phyloP scores from a whole-genome alignment of 2,113 vertebrate species.

The Cyanoderma ruficeps region DNA sequence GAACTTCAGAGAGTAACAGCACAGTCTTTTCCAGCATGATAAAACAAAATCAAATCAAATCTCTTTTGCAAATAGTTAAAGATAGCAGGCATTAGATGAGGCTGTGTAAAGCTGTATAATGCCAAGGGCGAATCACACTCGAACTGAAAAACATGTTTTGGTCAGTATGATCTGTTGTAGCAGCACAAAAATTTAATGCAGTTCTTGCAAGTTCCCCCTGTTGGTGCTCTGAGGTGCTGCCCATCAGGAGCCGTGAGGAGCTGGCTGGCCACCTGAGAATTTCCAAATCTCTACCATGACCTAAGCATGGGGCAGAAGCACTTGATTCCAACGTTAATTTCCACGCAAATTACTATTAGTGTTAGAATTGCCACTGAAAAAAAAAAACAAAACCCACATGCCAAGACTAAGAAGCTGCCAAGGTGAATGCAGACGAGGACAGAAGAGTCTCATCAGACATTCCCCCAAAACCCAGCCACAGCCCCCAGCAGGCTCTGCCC shows the following conservation, averaged over 20 bases:
- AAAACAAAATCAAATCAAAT: neutral
- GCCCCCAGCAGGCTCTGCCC: neutral
- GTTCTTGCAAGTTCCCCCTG: neutral
- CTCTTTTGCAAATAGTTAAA: constrained; percentile 16
- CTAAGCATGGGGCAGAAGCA: neutral
- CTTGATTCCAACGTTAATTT: neutral
- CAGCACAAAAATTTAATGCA: neutral
- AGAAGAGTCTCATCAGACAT: neutral
- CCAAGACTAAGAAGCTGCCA: neutral
- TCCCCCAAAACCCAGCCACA: neutral
- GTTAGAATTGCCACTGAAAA: neutral
- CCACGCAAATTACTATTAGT: neutral
- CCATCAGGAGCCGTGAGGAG: neutral
- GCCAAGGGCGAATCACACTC: neutral
- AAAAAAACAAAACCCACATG: neutral
- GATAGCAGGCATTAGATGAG: neutral
- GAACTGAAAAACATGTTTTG: neutral
- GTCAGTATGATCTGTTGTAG: neutral
- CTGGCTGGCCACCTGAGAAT: neutral
- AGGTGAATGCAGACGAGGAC: neutral
- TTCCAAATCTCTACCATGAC: neutral
- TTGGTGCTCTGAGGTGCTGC: neutral
- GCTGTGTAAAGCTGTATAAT: constrained; percentile 13
- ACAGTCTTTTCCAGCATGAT: neutral
- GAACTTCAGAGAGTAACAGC: neutral